Percentiles rank a stretch among this genome's conserved stretches.
These are phyloP conservation scores for Paramormyrops hopkinsi DNA, from an alignment of 2,797 vertebrate genomes.

Conservation along the genomic window DNA sequence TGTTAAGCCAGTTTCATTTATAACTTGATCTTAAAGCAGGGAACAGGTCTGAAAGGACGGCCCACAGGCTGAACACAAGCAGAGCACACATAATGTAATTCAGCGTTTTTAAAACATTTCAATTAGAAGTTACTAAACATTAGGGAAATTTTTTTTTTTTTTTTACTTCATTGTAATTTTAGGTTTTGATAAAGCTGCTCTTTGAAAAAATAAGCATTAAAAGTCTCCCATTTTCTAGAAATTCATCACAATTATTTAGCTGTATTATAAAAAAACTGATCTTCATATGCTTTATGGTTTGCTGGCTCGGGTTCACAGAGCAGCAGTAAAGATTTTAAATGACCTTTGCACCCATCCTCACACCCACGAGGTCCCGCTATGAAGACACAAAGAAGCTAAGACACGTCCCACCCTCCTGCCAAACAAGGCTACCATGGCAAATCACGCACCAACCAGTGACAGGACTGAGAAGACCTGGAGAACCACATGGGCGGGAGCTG, in stretches of 20 bases:
- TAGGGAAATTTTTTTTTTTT: background rate
- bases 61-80: background rate
- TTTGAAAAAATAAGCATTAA: background rate
- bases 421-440: background rate
- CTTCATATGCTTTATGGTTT: background rate
- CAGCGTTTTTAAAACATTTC: background rate
- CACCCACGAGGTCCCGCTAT: background rate
- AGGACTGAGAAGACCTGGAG: no score
- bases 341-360: background rate
- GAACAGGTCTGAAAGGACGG: background rate
- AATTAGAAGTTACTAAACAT: background rate
- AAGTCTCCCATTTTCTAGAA: background rate
- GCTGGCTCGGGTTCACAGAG: background rate
- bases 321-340: background rate
- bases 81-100: background rate
- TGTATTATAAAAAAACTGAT: background rate
- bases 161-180: background rate
- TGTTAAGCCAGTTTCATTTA: background rate
- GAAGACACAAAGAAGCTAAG: background rate
- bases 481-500: background rate
- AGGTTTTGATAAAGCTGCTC: background rate
- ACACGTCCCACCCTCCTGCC: background rate
- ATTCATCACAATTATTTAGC: background rate
- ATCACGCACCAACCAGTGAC: background rate
- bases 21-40: background rate